Conservation (phyloP, 2,888 invertebrate species). For the Megalurothrips usitatus region DNA sequence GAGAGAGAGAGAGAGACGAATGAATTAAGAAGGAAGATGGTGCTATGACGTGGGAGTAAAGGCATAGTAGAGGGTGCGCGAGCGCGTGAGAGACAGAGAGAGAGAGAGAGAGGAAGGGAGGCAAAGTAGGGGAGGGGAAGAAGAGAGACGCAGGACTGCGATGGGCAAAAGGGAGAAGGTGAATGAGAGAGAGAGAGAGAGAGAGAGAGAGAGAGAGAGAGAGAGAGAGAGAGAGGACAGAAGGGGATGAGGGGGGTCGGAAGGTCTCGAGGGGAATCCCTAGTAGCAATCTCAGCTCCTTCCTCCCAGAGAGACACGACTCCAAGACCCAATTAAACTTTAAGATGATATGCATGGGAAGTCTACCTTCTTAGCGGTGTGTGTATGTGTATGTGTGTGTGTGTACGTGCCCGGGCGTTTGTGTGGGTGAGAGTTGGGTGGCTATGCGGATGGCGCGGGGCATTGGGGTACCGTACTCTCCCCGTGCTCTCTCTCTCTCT, state of each 20-base stretch:
- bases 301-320: slow-evolving; percentile 25
- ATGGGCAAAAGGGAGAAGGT: background rate
- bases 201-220: slow-evolving; percentile 24
- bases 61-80: background rate
- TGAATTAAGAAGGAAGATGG: slow-evolving; percentile 23
- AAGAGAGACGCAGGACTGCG: background rate
- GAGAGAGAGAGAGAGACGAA: background rate
- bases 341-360: slow-evolving; percentile 25
- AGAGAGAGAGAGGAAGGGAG: background rate
- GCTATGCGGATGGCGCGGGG: background rate
- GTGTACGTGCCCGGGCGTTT: background rate
- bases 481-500: too few relatives aligned
- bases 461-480: background rate
- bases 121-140: background rate
- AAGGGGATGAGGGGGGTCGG: background rate
- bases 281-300: slow-evolving; percentile 24
- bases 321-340: slow-evolving; percentile 26
- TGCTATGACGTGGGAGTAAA: slow-evolving; percentile 12
- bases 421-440: slow-evolving; percentile 9
- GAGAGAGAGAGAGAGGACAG: background rate
- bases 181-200: background rate
- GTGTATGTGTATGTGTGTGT: background rate
- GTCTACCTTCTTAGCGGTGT: slow-evolving; percentile 18
- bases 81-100: background rate
- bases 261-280: slow-evolving; percentile 14